Conservation (phyloP, 1,140 invertebrate species). For the Atta cephalotes region DNA sequence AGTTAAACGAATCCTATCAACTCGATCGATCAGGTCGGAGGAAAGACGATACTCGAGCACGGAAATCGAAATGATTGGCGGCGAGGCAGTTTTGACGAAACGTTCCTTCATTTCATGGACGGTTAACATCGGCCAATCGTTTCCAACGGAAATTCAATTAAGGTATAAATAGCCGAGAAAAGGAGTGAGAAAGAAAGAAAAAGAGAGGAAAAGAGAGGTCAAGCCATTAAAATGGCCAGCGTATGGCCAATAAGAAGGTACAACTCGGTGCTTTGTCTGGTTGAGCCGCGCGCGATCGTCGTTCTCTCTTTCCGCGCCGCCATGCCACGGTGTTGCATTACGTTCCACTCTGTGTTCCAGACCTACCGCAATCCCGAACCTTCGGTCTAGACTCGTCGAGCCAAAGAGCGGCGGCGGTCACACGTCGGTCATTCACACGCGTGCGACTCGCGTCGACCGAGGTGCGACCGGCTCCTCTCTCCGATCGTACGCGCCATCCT, state of each 20-base stretch:
- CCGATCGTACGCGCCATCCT: constrained; percentile 29
- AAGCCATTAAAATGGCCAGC: constrained; percentile 68
- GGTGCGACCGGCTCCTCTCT: constrained; percentile 8
- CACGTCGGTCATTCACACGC: constrained; percentile 80
- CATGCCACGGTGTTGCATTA: constrained; percentile 71
- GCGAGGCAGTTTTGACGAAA: neutral
- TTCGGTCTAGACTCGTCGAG: constrained; percentile 75
- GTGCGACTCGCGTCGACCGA: constrained; percentile 61
- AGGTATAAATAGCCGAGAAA: constrained; percentile 72
- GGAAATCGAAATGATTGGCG: constrained; percentile 31
- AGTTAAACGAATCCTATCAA: constrained; percentile 32
- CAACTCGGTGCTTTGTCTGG: constrained; percentile 71
- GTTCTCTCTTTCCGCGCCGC: constrained; percentile 45
- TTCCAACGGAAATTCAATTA: constrained; percentile 77
- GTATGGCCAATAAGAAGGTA: constrained; percentile 70
- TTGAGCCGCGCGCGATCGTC: constrained; percentile 53
- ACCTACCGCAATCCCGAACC: constrained; percentile 80
- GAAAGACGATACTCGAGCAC: constrained; percentile 35
- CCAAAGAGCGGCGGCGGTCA: constrained; percentile 68
- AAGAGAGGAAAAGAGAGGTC: constrained; percentile 17
- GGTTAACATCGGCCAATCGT: constrained; percentile 51
- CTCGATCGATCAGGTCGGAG: constrained; percentile 1
- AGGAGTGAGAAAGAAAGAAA: neutral
- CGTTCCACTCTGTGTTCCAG: constrained; percentile 74
- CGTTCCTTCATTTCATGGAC: constrained; percentile 44